These are phyloP conservation scores for Lysiphlebus fabarum DNA, from an alignment of 1,140 invertebrate species.

Conservation along the genomic window DNA sequence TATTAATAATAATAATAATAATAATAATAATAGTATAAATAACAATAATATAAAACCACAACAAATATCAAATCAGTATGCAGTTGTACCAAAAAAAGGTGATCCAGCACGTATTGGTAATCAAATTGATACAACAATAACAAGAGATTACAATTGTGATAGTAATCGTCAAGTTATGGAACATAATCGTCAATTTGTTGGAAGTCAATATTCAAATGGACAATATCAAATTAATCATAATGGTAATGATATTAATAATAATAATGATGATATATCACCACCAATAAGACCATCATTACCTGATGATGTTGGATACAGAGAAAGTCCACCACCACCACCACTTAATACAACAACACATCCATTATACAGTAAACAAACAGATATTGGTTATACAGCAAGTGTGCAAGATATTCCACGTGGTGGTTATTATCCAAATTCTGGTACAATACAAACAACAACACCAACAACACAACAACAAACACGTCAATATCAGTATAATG, in stretches of 20 bases:
- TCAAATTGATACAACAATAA: conserved; percentile 7
- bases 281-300: conserved; percentile 37
- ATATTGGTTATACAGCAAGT: conserved; percentile 63
- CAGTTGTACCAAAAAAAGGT: conserved; percentile 31
- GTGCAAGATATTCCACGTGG: conserved; percentile 73
- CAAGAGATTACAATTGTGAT: conserved; percentile 30
- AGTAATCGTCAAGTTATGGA: conserved; percentile 34
- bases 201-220: conserved; percentile 40
- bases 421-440: conserved; percentile 63
- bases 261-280: conserved; percentile 32
- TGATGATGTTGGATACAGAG: conserved; percentile 45
- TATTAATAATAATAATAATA: conserved; percentile 35
- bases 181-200: conserved; percentile 39
- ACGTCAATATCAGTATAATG: conserved; percentile 55
- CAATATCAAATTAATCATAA: conserved; percentile 34
- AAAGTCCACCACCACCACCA: conserved; percentile 67
- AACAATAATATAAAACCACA: conserved; percentile 24
- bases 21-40: conserved; percentile 20
- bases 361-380: conserved; percentile 57
- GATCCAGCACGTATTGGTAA: conserved; percentile 25
- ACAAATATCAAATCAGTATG: conserved; percentile 36
- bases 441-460: conserved; percentile 33
- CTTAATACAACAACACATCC: conserved; percentile 72
- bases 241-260: conserved; percentile 29
- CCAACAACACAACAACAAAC: conserved; percentile 43